Evolutionary conservation across 2,797 vertebrate species (phyloP).

Genomic region (Chrosomus eos): DNA sequence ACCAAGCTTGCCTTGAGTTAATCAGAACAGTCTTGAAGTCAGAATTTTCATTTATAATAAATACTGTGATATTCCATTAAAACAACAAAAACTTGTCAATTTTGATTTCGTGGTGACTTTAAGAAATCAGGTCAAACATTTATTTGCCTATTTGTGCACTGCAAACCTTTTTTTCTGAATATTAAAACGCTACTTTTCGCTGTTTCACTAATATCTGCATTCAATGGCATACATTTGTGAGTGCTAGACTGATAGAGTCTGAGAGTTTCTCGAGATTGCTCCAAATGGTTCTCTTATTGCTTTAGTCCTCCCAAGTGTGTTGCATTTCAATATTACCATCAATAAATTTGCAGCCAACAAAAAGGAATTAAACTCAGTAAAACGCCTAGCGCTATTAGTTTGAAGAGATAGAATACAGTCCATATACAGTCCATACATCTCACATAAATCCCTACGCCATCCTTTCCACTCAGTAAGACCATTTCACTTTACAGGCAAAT

Average conservation of each 20-base stretch:
- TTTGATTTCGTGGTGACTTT: not conserved
- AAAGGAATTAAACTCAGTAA: constrained; percentile 23
- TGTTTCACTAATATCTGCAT: not conserved
- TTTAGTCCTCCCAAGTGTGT: constrained; percentile 18
- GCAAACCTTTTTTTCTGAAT: no score
- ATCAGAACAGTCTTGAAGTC: not conserved
- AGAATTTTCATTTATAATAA: not conserved
- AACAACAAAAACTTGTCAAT: not conserved
- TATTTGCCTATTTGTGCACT: no score
- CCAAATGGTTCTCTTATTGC: constrained; percentile 32
- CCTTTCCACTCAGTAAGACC: constrained; percentile 45
- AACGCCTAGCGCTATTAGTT: constrained; percentile 6
- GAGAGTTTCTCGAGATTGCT: not conserved
- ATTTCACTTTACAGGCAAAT: constrained; percentile 41
- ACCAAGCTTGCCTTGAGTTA: not conserved
- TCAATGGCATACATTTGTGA: not conserved
- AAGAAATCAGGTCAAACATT: constrained; percentile 1
- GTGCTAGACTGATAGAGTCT: not conserved
- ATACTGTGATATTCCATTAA: not conserved
- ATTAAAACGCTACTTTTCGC: no score
- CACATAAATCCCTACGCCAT: constrained; percentile 48
- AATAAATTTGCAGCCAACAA: constrained; percentile 38
- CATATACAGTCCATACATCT: constrained; percentile 34
- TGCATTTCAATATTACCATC: constrained; percentile 5
- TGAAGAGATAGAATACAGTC: constrained; percentile 27